These are phyloP conservation scores for Somateria mollissima DNA, from an alignment of 2,797 vertebrate genomes.

Conservation along the genomic window DNA sequence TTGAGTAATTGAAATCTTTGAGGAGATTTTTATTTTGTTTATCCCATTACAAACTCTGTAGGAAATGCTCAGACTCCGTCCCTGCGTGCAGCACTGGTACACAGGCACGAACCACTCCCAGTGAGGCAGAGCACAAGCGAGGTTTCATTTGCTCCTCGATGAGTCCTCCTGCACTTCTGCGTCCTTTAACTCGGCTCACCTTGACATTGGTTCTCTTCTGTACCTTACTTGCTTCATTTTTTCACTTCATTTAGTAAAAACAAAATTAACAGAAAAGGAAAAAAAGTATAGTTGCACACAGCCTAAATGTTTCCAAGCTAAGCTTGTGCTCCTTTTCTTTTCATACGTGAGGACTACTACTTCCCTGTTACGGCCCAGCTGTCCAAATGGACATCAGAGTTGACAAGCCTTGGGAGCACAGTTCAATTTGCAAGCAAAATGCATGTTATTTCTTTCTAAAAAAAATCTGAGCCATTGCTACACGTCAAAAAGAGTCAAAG, in stretches of 20 bases:
- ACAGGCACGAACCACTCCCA: not conserved
- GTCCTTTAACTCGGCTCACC: not conserved
- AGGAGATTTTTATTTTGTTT: not conserved
- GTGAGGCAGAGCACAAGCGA: fast-evolving
- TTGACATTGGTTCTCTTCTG: not conserved
- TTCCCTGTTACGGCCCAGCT: not conserved
- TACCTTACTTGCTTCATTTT: not conserved
- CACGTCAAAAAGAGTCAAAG: not conserved
- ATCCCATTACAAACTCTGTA: not conserved
- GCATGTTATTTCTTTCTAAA: not conserved
- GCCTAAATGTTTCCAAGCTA: not conserved
- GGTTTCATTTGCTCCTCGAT: not conserved
- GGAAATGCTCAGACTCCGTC: not conserved
- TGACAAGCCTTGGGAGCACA: not conserved
- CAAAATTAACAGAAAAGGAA: not conserved
- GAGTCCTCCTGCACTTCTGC: not conserved
- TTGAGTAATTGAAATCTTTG: not conserved
- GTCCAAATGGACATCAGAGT: not conserved
- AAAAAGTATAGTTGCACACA: not conserved
- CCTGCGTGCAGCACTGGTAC: not conserved
- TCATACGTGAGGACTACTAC: not conserved
- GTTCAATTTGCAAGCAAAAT: not conserved
- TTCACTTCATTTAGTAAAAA: not conserved
- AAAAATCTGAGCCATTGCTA: not conserved
- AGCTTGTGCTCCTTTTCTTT: not conserved